phyloP scores from a whole-genome alignment of 2,797 vertebrate species.

The Tachyglossus aculeatus region DNA sequence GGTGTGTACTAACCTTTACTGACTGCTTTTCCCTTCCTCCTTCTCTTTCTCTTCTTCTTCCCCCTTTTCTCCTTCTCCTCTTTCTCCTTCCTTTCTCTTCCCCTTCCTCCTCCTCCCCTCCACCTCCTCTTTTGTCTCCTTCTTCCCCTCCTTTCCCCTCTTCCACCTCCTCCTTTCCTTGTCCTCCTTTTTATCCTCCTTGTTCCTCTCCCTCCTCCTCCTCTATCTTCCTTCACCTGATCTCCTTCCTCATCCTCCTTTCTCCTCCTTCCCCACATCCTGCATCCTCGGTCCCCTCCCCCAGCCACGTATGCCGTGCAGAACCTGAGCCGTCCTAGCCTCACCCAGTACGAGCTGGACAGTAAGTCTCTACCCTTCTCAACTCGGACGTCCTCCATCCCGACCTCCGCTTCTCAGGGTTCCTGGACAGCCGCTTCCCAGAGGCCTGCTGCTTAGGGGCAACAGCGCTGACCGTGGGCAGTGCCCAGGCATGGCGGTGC shows the following conservation, averaged over 20 bases:
- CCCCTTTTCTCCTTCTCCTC: neutral
- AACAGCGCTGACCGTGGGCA: too few species aligned
- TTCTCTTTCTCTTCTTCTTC: neutral
- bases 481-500: too few species aligned
- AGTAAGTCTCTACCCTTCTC: slow-evolving; percentile 82
- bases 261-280: slow-evolving; percentile 21
- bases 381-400: neutral
- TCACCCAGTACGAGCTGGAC: slow-evolving; percentile 96
- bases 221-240: neutral
- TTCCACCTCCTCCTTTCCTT: neutral
- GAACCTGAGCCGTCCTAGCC: slow-evolving; percentile 92
- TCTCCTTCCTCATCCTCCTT: neutral
- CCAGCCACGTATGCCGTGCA: slow-evolving; percentile 87
- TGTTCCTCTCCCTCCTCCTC: neutral
- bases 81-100: neutral
- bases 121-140: fast-evolving
- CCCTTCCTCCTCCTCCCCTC: neutral
- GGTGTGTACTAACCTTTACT: slow-evolving; percentile 39
- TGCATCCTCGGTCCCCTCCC: neutral
- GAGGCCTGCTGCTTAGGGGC: too few species aligned
- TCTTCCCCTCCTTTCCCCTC: neutral
- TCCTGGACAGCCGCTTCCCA: too few species aligned
- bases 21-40: slow-evolving; percentile 42
- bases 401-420: neutral
- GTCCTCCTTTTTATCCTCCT: fast-evolving